phyloP scores from a whole-genome alignment of 2,888 invertebrate species.

The Minunthozetes semirufus region DNA sequence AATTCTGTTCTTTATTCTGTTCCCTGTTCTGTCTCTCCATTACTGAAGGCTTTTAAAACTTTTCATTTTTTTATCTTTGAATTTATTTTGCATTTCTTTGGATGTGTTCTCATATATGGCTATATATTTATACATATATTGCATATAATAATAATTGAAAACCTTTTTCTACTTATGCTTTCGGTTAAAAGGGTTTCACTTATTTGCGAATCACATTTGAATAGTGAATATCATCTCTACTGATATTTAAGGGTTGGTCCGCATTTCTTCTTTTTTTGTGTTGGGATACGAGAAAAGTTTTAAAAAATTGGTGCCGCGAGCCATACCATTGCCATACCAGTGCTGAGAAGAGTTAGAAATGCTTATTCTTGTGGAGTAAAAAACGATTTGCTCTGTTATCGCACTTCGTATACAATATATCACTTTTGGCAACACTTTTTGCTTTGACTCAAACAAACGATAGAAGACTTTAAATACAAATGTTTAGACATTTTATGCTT shows the following conservation, averaged over 20 bases:
- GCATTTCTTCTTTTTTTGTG: not conserved
- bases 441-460: not conserved
- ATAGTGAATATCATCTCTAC: slow-evolving; percentile 11
- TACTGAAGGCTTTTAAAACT: slow-evolving; percentile 6
- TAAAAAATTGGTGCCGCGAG: slow-evolving; percentile 26
- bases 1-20: not conserved
- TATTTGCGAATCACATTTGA: slow-evolving; percentile 7
- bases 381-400: slow-evolving; percentile 25
- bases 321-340: not conserved
- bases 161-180: slow-evolving; percentile 24
- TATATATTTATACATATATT: not conserved
- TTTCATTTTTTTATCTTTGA: not conserved
- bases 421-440: slow-evolving; percentile 14
- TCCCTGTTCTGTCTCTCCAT: not conserved
- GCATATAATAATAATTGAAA: slow-evolving; percentile 25
- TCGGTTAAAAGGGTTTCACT: slow-evolving; percentile 30
- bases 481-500: not conserved
- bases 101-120: not conserved
- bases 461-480: not conserved
- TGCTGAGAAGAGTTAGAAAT: not conserved
- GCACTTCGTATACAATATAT: slow-evolving; percentile 4
- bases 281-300: not conserved
- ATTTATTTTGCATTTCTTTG: not conserved
- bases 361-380: not conserved
- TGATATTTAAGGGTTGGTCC: not conserved